phyloP scores from a whole-genome alignment of 2,888 invertebrate genomes.

The Neoascia interrupta region DNA sequence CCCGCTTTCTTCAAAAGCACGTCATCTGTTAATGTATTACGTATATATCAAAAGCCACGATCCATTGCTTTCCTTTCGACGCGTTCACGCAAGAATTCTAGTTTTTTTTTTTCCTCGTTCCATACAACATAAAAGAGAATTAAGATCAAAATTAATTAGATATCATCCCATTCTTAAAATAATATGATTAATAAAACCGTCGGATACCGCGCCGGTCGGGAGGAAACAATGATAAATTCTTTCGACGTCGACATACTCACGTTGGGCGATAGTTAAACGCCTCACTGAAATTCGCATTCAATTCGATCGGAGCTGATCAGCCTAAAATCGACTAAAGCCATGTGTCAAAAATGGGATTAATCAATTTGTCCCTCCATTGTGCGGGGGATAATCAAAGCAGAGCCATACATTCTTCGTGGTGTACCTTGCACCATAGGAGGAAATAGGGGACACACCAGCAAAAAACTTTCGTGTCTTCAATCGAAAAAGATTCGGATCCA shows the following conservation, averaged over 20 bases:
- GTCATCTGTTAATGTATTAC: constrained; percentile 54
- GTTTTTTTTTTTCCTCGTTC: no score
- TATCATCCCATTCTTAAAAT: constrained; percentile 68
- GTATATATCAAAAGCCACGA: constrained; percentile 34
- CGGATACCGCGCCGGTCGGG: constrained; percentile 34
- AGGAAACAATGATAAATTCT: constrained; percentile 57
- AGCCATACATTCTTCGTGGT: constrained; percentile 18
- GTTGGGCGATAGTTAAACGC: not conserved
- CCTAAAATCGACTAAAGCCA: constrained; percentile 38
- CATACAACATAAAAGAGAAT: constrained; percentile 61
- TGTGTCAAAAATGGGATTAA: constrained; percentile 59
- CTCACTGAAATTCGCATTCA: constrained; percentile 33
- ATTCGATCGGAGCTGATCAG: not conserved
- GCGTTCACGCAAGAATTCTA: constrained; percentile 36
- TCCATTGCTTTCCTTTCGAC: constrained; percentile 34
- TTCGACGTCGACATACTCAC: not conserved
- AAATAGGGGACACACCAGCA: constrained; percentile 13
- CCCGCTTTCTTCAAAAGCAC: constrained; percentile 20
- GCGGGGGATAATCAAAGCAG: constrained; percentile 42
- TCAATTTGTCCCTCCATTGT: constrained; percentile 54
- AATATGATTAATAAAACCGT: constrained; percentile 62
- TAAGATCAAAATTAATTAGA: constrained; percentile 65
- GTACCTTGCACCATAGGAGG: no score
- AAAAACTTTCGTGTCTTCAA: constrained; percentile 25
- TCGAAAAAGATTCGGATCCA: constrained; percentile 39